Base-by-base conservation (phyloP, 2,797 vertebrate genomes). In the Phoeniculus purpureus region DNA sequence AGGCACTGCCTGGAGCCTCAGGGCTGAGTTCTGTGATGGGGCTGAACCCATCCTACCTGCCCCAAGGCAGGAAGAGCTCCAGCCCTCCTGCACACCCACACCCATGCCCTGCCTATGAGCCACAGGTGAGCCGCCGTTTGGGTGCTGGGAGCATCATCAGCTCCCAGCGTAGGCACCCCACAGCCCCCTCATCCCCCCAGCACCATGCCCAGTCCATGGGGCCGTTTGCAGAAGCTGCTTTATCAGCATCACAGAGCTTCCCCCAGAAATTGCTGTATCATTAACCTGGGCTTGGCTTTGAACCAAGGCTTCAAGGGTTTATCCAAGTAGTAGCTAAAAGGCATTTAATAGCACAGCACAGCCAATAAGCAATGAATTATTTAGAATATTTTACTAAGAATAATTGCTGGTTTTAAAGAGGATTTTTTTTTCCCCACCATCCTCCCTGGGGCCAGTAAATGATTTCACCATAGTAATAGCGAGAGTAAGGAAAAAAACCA, bases 311-410 rank as follows among this genome's bases (percentile, higher is more conserved):
- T 73, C 43, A 78, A 75, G 83, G 85, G 87, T 94, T 96, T 93
- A 74, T 80, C 82, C 90, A 71, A 90, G 83, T 17, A 80, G 65
- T 77, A 87, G 94, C 94, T 95, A 90, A 96, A 92, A 95, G 95
- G 91, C 93, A 95, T 95, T 95, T 95, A 93, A 93, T 90, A 92
- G 90, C 87, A 85, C 40, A 48, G 61, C 87, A 72, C 84, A 90
- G 86, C 88, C 93, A 96, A 87, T 95, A 95, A 95, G 92, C 86
- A 91, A 91, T 95, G 76, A 95, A 96, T 96, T 93, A 95, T 95
- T 95, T 94, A 95, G 93, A 95, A 90, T 92, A 95, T 95, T 95
- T 95, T 96, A 82, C 93, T 91, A 94, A 90, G 78, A 95, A 95
- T 94, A 94, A 95, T 95, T 92, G 90, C 88, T 95, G 73, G 3